Conservation (phyloP, 1,140 invertebrate genomes). For the Zaprionus kolodkinae region DNA sequence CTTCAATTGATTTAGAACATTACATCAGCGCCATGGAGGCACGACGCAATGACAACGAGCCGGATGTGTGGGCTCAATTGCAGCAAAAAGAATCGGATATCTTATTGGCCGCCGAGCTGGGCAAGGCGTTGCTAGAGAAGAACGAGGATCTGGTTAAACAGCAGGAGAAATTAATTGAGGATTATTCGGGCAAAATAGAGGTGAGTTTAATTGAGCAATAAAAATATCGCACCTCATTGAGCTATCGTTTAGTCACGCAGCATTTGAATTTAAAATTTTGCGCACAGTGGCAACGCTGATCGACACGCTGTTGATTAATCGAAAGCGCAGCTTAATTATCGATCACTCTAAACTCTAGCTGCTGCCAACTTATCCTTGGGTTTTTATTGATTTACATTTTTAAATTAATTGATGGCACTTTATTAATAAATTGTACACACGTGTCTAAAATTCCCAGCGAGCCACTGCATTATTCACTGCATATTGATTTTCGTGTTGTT, state of each 20-base stretch:
- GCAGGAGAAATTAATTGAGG: constrained; percentile 93
- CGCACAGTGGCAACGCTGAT: constrained; percentile 13
- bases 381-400: constrained; percentile 50
- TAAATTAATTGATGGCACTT: constrained; percentile 24
- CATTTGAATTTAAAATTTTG: background rate
- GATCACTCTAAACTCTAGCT: background rate
- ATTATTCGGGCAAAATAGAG: constrained; percentile 96
- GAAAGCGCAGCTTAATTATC: background rate
- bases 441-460: constrained; percentile 52
- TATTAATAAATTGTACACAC: constrained; percentile 18
- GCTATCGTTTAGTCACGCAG: background rate
- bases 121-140: constrained; percentile 96
- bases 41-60: constrained; percentile 84
- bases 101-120: constrained; percentile 95
- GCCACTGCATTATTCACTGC: constrained; percentile 56
- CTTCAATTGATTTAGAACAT: constrained; percentile 85
- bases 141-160: constrained; percentile 96
- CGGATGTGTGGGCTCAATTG: constrained; percentile 92
- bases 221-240: background rate
- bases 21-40: constrained; percentile 86
- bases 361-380: constrained; percentile 17
- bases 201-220: constrained; percentile 86
- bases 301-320: background rate
- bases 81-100: constrained; percentile 97
- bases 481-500: constrained; percentile 61